phyloP scores from a whole-genome alignment of 2,797 vertebrate species.

The Myotis vivesi region DNA sequence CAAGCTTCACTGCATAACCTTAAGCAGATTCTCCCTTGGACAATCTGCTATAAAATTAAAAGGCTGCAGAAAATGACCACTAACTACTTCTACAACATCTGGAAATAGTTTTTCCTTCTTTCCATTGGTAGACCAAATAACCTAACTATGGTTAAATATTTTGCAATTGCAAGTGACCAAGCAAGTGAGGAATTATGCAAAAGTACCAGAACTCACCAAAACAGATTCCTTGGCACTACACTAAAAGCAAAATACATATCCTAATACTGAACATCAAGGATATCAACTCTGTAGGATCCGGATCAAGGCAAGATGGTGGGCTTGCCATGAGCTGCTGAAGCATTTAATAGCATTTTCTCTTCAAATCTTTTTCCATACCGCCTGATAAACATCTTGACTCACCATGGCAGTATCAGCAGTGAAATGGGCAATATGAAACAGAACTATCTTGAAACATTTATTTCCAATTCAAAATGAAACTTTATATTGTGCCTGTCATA shows the following conservation, averaged over 20 bases:
- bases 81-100: background rate
- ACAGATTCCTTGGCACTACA: background rate
- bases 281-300: background rate
- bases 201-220: constrained; percentile 13
- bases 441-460: too few relatives aligned
- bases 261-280: background rate
- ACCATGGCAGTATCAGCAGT: too few relatives aligned
- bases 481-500: too few relatives aligned
- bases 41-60: background rate
- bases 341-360: too few relatives aligned
- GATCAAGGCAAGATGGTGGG: too few relatives aligned
- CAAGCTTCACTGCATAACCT: background rate
- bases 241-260: background rate
- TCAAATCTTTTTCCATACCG: too few relatives aligned
- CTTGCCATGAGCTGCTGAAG: too few relatives aligned
- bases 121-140: background rate
- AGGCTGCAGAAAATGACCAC: background rate
- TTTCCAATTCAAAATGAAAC: too few relatives aligned
- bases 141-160: constrained; percentile 2
- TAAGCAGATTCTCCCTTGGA: background rate
- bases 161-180: background rate
- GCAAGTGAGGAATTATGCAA: background rate
- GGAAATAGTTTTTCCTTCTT: constrained; percentile 17
- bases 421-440: too few relatives aligned
- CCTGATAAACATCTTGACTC: too few relatives aligned